Base-by-base conservation (phyloP, 2,113 vertebrate genomes). In the Percopsis transmontana region DNA sequence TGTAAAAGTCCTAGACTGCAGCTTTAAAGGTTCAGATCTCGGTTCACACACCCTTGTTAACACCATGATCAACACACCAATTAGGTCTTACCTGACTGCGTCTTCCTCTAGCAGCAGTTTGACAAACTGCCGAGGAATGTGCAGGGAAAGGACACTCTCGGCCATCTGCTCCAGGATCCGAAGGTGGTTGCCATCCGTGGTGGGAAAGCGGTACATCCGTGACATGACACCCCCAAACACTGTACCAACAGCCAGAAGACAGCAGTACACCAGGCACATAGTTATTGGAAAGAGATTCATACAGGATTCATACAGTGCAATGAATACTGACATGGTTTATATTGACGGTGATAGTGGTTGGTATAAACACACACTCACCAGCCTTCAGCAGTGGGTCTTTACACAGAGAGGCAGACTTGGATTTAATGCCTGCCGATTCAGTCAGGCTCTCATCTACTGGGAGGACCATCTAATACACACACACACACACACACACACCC, bases 121-220 rank as follows among this genome's bases (percentile, higher is more conserved):
- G 70, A 97, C 96, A 40, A 97, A 98, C 85, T 98, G 97, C 61
- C 97, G 93, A 18, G 97, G 97, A 56, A 99, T 92, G 15, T 98
- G 94, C 58, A 99, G 85, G 0, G 97, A 98, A 3, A 99, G 93
- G 33, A 90, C 60, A 0, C 96, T 99, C 89, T 99, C 97, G 0
- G 96, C 96, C 97, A 99, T 99, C 90, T 99, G 97, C 89, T 99
- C 97, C 89, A 99, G 87, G 77, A 97, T 94, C 51, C 97, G 93
- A 59, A 99, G 87, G 82, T 98, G 97, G 90, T 98, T 98, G 40
- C 97, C 97, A 1, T 99, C 97, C 0, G 96, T 99, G 59, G 96
- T 99, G 70, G 97, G 96, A 74, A 99, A 95, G 3, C 97, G 96
- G 82, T 99, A 99, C 87, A 95, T 98, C 63, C 97, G 92, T 19